phyloP scores from a whole-genome alignment of 2,797 vertebrate species.

The Champsocephalus esox region DNA sequence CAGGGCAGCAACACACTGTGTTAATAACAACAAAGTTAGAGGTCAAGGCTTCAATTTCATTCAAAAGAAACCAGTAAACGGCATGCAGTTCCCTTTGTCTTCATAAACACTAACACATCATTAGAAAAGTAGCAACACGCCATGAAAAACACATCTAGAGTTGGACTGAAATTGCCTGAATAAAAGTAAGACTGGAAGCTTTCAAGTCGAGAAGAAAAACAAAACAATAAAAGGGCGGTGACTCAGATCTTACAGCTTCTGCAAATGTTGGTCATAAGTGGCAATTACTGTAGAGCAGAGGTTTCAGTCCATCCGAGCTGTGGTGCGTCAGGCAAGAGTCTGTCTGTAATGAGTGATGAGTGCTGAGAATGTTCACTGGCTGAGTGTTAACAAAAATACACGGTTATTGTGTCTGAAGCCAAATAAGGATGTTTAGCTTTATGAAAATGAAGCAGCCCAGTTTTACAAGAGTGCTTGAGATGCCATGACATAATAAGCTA shows the following conservation, averaged over 20 bases:
- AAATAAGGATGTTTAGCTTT: constrained; percentile 16
- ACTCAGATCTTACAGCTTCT: constrained; percentile 15
- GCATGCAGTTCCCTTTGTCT: not conserved
- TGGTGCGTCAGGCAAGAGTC: constrained; percentile 20
- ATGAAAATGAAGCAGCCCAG: constrained; percentile 31
- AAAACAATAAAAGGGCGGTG: constrained; percentile 24
- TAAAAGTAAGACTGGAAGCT: not conserved
- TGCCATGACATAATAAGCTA: constrained; percentile 42
- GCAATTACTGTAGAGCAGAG: constrained; percentile 21
- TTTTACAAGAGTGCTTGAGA: constrained; percentile 40
- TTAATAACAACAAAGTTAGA: constrained; percentile 19
- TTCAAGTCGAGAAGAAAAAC: constrained; percentile 31
- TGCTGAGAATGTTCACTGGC: constrained; percentile 37
- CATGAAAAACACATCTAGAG: not conserved
- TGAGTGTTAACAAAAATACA: constrained; percentile 2
- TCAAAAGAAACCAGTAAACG: not conserved
- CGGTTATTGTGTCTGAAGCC: constrained; percentile 15
- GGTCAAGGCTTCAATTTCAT: constrained; percentile 3
- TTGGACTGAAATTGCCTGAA: constrained; percentile 10
- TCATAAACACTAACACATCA: not conserved
- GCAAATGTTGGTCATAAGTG: constrained; percentile 26
- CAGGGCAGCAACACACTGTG: constrained; percentile 5
- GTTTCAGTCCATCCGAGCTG: constrained; percentile 33
- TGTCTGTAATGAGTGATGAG: constrained; percentile 36
- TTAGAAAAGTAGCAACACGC: not conserved